Percentiles rank a stretch among this genome's conserved stretches.
phyloP scores from a whole-genome alignment of 2,888 invertebrate genomes.

The Fragum whitleyi region DNA sequence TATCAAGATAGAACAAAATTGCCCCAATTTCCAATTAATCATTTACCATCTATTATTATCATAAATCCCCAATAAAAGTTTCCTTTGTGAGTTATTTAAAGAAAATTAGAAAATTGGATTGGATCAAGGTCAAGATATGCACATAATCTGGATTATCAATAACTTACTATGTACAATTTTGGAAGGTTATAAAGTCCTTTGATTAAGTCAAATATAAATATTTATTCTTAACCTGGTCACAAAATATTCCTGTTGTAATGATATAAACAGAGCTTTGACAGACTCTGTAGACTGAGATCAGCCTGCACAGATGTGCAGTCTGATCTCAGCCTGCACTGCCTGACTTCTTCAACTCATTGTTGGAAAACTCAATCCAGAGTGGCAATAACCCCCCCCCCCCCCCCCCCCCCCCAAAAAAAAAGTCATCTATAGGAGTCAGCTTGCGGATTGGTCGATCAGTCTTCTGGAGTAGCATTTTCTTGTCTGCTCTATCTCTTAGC shows the following conservation, averaged over 20 bases:
- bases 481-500: no score
- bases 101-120: slow-evolving; percentile 8
- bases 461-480: no score
- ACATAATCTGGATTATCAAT: slow-evolving; percentile 14
- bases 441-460: no score
- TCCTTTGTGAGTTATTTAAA: not conserved
- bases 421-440: no score
- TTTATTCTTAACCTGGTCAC: not conserved
- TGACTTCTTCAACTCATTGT: no score
- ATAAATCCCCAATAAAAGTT: not conserved
- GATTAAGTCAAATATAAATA: slow-evolving; percentile 3
- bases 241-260: not conserved
- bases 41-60: not conserved
- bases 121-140: slow-evolving; percentile 10
- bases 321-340: not conserved
- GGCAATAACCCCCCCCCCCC: no score
- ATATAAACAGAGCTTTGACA: not conserved
- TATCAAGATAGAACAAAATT: not conserved
- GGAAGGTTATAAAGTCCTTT: slow-evolving; percentile 16
- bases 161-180: not conserved
- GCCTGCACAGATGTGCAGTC: no score
- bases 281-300: no score
- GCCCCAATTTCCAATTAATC: not conserved
- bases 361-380: no score
- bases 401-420: no score